Percentiles rank a stretch among this genome's conserved stretches.
Evolutionary conservation across 2,888 invertebrate species (phyloP).

Genomic region (Dysmachus trigonus): DNA sequence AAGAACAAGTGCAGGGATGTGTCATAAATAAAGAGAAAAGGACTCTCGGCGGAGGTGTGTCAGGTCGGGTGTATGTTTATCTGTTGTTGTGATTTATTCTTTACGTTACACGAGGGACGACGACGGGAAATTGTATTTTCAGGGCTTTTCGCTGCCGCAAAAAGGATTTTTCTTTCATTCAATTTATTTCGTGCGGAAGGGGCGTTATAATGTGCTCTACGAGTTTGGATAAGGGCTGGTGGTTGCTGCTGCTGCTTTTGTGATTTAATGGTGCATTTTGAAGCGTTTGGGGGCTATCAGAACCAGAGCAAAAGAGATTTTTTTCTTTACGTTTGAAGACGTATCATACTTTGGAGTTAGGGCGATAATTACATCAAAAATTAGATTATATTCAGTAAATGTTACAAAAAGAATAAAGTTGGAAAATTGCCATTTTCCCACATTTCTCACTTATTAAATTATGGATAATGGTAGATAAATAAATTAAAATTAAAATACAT

Average conservation of each 20-base stretch:
- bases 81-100: not conserved
- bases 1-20: not conserved
- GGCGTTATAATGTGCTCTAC: not conserved
- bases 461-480: too few species aligned
- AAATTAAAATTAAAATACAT: too few species aligned
- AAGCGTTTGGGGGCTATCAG: not conserved
- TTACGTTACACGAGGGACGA: not conserved
- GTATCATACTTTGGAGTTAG: not conserved
- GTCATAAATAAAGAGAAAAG: not conserved
- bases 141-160: not conserved
- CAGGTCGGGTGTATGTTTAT: not conserved
- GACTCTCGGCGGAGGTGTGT: not conserved
- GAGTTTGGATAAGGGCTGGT: not conserved
- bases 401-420: not conserved
- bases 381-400: not conserved
- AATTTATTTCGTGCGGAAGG: not conserved
- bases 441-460: not conserved
- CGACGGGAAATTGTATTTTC: not conserved
- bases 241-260: not conserved
- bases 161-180: not conserved
- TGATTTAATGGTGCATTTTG: not conserved
- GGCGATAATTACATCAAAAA: not conserved
- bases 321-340: not conserved
- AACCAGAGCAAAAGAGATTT: not conserved
- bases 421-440: not conserved